Conservation (phyloP, 2,888 invertebrate genomes). For the Lochmaea crataegi region DNA sequence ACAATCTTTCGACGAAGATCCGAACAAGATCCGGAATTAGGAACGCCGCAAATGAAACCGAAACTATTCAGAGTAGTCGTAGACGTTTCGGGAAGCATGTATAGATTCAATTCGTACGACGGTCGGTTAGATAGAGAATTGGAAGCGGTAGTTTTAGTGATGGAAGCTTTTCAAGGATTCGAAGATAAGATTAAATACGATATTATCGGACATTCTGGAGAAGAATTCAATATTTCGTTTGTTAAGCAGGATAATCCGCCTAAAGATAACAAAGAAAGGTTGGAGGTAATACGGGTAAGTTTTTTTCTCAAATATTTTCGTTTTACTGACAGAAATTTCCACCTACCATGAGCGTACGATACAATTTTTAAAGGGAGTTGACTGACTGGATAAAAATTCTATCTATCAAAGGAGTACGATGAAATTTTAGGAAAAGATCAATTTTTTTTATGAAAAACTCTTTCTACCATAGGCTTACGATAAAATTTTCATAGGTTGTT, state of each 20-base stretch:
- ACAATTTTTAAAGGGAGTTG: no score
- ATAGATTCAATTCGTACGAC: constrained; percentile 91
- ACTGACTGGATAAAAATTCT: no score
- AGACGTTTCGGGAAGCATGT: constrained; percentile 98
- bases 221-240: constrained; percentile 80
- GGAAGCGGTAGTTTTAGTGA: constrained; percentile 89
- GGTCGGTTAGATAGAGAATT: constrained; percentile 90
- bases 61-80: constrained; percentile 88
- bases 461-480: no score
- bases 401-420: no score
- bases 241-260: constrained; percentile 79
- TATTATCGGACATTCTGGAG: constrained; percentile 94
- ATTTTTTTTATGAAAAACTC: no score
- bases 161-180: constrained; percentile 91
- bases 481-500: no score
- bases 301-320: no score
- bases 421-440: no score
- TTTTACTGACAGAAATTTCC: no score
- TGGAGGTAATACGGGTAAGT: constrained; percentile 79
- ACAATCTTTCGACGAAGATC: constrained; percentile 87
- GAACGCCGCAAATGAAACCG: constrained; percentile 87
- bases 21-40: constrained; percentile 89
- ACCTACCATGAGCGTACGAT: no score
- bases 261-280: constrained; percentile 86
- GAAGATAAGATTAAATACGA: constrained; percentile 92